Evolutionary conservation across 1,140 invertebrate genomes (phyloP), one percentile per base, ranked within the genome.

Genomic region (Ectropis grisescens): DNA sequence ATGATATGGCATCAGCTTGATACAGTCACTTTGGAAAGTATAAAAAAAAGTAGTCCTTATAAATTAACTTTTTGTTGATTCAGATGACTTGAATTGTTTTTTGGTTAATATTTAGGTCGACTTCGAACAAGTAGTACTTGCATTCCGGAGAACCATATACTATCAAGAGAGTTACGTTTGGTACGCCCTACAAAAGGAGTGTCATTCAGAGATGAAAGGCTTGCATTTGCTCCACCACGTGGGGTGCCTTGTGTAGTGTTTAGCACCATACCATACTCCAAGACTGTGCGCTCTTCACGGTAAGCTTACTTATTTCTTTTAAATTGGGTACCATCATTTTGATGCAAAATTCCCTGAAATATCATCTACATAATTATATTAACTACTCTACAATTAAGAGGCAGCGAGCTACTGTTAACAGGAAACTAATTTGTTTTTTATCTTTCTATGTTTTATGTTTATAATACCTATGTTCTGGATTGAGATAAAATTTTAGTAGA

Each of bases 231-330:
- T 37, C 87, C 91, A 39, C 55, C 85, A 22, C 85, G 89, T 62
- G 86, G 89, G 68, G 85, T 89, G 29, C 93, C 93, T 19, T 92
- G 93, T 74, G 79, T 92, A 44, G 84, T 96, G 34, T 95, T 93
- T 75, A 94, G 93, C 13, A 87, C 91, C 25, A 85, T 96, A 58
- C 91, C 93, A 25, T 94, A 93, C 62, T 89, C 86, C 42, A 91
- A 89, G 78, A 86, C 85, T 54, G 79, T 85, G 58, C 85, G 85
- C 47, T 85, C 70, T 54, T 85, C 76, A 58, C 87, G 90, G 91
- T 90, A 84, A 48, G 59, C n/a, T n/a, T 50, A 32, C 23, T 23
- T 41, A 29, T 28, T 31, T 26, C 34, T 7, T 11, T 29, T 2
- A 39, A 12, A n/a, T n/a, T n/a, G n/a, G n/a, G n/a, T n/a, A n/a